Base-by-base conservation (phyloP, 2,888 invertebrate species). In the Tupiocoris notatus region DNA sequence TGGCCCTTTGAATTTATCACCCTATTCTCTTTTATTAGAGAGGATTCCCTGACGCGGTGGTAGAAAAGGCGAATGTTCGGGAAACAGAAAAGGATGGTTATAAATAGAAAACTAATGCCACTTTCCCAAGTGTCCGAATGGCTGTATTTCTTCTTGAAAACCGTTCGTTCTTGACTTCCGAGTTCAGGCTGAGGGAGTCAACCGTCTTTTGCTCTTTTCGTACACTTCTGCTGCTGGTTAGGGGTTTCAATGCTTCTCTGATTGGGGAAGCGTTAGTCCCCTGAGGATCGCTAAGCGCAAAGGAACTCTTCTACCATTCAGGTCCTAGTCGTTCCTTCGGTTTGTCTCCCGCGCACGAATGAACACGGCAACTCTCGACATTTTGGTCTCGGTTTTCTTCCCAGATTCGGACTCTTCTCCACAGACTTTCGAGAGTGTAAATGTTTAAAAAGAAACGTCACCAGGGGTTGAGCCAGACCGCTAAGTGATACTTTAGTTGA, bases 31-130 rank as follows among this genome's bases (percentile, higher is more conserved):
- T 70, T 70, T 70, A 70, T 70, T 70, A 70, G 56, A 67, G 57
- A 18, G 54, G 12, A 39, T 39, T 12, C 39, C 39, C 39, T 1
- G 12, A 70, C 24, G 22, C 20, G 67, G 67, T 16, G 67, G 67
- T 17, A 57, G 57, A 21, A 54, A 24, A 23, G 70, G 24, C 58
- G 39, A 39, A 39, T 39, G 39, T 12, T 39, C 12, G 39, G 12
- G 39, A 39, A 39, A 39, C 39, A 39, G 39, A 39, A 39, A 39
- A 39, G 39, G 39, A 39, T 39, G 39, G 39, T 39, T 39, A 70
- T 70, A 70, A 70, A 70, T 70, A 70, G 70, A 70, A 70, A 70
- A 70, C 58, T 70, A 70, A 70, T 70, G 61, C 70, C 59, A 59
- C 23, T 67, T 54, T 67, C 67, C 67, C 67, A 67, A 67, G 57